Conservation (phyloP, 2,113 vertebrate species). For the Syngnathoides biaculeatus region DNA sequence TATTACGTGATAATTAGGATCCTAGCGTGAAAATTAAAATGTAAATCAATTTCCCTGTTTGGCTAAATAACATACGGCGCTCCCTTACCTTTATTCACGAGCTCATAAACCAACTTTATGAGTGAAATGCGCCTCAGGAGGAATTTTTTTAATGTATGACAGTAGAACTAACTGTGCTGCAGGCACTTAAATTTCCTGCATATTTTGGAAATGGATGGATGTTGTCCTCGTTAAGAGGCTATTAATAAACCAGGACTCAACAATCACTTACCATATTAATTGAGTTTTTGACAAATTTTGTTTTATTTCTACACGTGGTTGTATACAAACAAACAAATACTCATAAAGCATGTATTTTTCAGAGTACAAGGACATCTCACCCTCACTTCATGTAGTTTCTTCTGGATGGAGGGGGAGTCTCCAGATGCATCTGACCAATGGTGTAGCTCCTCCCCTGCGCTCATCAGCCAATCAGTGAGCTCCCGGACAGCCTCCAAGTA, state of each 20-base stretch:
- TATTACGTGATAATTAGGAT: conserved; percentile 53
- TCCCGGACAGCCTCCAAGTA: conserved; percentile 91
- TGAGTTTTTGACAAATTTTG: too few relatives aligned
- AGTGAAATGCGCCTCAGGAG: conserved; percentile 24
- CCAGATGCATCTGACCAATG: conserved; percentile 90
- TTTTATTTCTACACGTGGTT: too few relatives aligned
- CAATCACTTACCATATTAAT: conserved; percentile 36
- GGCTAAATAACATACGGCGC: conserved; percentile 16
- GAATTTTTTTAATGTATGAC: conserved; percentile 27
- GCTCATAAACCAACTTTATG: conserved; percentile 16
- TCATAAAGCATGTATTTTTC: too few relatives aligned
- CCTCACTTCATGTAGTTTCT: conserved; percentile 85
- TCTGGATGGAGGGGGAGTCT: conserved; percentile 79
- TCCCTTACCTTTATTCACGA: conserved; percentile 7
- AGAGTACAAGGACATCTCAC: conserved; percentile 62
- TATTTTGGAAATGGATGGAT: too few relatives aligned
- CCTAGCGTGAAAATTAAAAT: conserved; percentile 55
- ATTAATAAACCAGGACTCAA: conserved; percentile 34
- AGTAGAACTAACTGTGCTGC: conserved; percentile 28
- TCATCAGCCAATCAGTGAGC: conserved; percentile 93
- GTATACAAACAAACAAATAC: too few relatives aligned
- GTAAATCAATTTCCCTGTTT: conserved; percentile 54
- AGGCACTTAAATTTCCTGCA: conserved; percentile 35
- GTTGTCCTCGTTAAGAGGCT: conserved; percentile 22
- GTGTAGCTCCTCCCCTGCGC: conserved; percentile 93